Evolutionary conservation across 1,140 invertebrate species (phyloP).

Genomic region (Meloidogyne exigua): DNA sequence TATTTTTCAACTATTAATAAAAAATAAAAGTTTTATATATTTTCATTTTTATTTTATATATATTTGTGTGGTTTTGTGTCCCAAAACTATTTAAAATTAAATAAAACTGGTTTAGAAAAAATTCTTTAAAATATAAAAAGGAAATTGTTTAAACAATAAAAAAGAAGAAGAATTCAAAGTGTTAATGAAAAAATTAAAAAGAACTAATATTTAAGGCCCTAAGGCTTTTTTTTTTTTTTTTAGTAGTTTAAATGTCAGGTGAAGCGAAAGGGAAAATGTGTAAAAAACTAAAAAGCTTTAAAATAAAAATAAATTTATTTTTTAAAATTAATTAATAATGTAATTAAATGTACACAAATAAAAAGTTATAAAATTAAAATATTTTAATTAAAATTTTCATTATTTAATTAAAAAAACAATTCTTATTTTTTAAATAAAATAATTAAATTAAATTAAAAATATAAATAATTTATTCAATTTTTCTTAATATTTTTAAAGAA

Average conservation of each 20-base stretch:
- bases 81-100: not conserved
- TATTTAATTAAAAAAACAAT: no score
- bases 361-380: no score
- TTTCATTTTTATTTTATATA: not conserved
- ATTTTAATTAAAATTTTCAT: no score
- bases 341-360: no score
- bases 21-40: not conserved
- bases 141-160: conserved; percentile 7
- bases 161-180: not conserved
- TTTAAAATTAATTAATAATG: no score
- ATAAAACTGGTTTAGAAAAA: conserved; percentile 5
- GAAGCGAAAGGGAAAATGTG: not conserved
- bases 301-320: not conserved
- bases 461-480: conserved; percentile 20
- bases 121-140: conserved; percentile 1
- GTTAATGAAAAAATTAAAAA: not conserved
- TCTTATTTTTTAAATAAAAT: no score
- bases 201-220: not conserved
- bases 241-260: not conserved
- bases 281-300: not conserved
- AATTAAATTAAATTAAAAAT: no score
- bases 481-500: conserved; percentile 16
- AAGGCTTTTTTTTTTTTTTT: not conserved
- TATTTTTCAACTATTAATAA: no score
- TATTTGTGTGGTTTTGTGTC: not conserved